These are phyloP conservation scores for Gari tellinella DNA, from an alignment of 2,888 invertebrate species.

Conservation along the genomic window DNA sequence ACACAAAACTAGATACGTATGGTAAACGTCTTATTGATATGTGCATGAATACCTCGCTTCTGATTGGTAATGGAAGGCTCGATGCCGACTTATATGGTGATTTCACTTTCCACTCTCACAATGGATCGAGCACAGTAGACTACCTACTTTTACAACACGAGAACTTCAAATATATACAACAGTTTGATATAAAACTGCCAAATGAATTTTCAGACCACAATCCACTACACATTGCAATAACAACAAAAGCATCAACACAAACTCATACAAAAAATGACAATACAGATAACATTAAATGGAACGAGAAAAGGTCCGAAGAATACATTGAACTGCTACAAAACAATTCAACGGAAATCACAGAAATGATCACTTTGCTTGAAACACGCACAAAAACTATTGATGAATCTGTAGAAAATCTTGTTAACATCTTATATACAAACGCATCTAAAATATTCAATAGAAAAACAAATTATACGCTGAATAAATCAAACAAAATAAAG, in stretches of 20 bases:
- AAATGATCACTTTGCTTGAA: no score
- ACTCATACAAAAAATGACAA: not conserved
- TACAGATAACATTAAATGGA: constrained; percentile 5
- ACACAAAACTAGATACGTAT: not conserved
- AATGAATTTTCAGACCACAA: constrained; percentile 5
- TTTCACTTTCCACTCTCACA: not conserved
- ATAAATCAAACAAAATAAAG: not conserved
- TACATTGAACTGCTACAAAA: not conserved
- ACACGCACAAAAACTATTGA: no score
- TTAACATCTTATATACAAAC: no score
- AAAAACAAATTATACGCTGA: not conserved
- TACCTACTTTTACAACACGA: not conserved
- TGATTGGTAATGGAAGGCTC: constrained; percentile 4
- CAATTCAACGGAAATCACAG: no score
- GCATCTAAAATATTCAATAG: no score
- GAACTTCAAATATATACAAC: not conserved
- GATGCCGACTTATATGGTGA: not conserved
- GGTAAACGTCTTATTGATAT: not conserved
- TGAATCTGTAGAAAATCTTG: no score
- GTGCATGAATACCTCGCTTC: not conserved
- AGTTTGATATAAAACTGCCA: not conserved
- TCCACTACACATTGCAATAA: not conserved
- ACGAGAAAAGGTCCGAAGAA: not conserved
- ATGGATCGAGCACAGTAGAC: constrained; percentile 11
- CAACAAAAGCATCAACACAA: not conserved